Conservation (phyloP, 2,113 vertebrate species). For the Carassius carassius region DNA sequence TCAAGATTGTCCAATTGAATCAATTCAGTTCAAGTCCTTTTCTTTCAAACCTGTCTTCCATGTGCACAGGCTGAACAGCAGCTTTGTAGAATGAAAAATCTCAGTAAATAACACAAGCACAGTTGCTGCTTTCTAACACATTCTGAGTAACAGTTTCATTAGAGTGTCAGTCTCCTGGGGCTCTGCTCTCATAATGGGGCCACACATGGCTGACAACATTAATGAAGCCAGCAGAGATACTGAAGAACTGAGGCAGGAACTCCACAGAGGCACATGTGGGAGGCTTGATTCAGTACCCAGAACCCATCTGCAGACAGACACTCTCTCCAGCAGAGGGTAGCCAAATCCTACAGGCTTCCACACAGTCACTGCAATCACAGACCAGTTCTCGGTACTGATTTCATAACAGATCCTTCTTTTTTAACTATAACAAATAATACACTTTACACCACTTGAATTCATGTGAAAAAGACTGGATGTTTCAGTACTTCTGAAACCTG, state of each 20-base stretch:
- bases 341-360: background rate
- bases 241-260: background rate
- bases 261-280: constrained; percentile 35
- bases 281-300: constrained; percentile 25
- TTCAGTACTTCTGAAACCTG: background rate
- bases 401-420: background rate
- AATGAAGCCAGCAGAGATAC: constrained; percentile 34
- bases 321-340: constrained; percentile 31
- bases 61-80: constrained; percentile 3
- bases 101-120: constrained; percentile 25
- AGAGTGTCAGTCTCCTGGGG: constrained; percentile 35
- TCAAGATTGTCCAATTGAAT: background rate
- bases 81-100: background rate
- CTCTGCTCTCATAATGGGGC: constrained; percentile 13
- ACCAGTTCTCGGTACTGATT: background rate
- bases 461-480: background rate
- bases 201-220: constrained; percentile 48
- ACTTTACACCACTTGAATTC: background rate
- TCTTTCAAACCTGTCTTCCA: background rate
- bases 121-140: background rate
- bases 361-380: background rate
- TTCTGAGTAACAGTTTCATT: constrained; percentile 40
- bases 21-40: background rate
- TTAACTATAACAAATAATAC: background rate
- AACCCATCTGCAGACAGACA: background rate